Evolutionary conservation across 2,888 invertebrate genomes (phyloP).

Genomic region (Mythimna pallens): DNA sequence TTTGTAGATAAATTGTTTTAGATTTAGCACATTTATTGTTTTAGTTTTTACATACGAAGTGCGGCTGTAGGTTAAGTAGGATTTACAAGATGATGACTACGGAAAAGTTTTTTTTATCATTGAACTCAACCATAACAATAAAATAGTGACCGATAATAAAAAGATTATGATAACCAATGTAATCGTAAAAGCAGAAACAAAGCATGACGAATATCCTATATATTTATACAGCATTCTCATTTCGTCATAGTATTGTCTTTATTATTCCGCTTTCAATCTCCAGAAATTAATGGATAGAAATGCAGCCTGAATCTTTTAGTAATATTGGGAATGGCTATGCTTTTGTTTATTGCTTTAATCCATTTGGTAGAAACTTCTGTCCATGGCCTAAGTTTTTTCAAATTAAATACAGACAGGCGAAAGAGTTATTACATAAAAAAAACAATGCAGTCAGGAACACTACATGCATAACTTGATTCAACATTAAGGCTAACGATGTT

Average conservation of each 20-base stretch:
- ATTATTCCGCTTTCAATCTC: conserved; percentile 14
- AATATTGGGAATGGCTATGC: conserved; percentile 26
- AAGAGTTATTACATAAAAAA: neutral
- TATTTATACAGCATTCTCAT: conserved; percentile 7
- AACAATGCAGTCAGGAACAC: neutral
- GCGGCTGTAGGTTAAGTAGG: conserved; percentile 8
- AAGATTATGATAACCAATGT: neutral
- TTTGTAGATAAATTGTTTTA: no score
- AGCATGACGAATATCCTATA: neutral
- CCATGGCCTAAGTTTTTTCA: neutral
- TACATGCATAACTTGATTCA: neutral
- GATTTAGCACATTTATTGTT: no score
- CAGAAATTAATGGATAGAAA: conserved; percentile 31
- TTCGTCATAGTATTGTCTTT: conserved; percentile 8
- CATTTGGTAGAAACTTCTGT: conserved; percentile 7
- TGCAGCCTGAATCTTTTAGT: conserved; percentile 15
- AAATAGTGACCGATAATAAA: neutral
- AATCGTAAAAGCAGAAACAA: neutral
- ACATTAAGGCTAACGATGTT: neutral
- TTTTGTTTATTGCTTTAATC: conserved; percentile 12
- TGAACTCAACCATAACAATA: neutral
- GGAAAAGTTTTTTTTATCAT: neutral
- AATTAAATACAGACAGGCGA: neutral
- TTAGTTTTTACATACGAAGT: neutral
- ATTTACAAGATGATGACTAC: conserved; percentile 2